These are phyloP conservation scores for Zosterops japonicus DNA, from an alignment of 2,113 vertebrate species.

Conservation along the genomic window DNA sequence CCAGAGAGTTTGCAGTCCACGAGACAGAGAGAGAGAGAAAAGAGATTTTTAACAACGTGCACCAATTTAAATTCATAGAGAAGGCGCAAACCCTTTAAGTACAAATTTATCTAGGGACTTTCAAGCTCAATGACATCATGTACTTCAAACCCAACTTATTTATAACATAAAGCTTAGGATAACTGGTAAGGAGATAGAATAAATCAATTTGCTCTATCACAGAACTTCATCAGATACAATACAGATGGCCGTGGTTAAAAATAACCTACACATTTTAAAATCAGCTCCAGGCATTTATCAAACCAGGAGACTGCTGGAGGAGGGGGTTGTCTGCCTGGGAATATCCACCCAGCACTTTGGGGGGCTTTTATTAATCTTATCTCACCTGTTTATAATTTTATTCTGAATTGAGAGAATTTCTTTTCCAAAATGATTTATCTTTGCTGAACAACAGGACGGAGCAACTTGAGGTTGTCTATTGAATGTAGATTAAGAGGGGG, in stretches of 20 bases:
- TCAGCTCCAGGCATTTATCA: slow-evolving; percentile 60
- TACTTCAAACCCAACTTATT: slow-evolving; percentile 57
- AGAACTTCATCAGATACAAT: slow-evolving; percentile 68
- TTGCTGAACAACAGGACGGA: neutral
- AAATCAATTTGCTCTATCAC: slow-evolving; percentile 67
- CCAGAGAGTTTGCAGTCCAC: neutral
- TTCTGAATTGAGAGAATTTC: neutral
- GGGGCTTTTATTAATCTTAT: slow-evolving; percentile 14
- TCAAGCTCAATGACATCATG: slow-evolving; percentile 62
- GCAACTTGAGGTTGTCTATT: neutral
- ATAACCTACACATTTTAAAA: slow-evolving; percentile 48
- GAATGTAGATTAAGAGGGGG: neutral
- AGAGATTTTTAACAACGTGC: neutral
- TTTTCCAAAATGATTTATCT: neutral
- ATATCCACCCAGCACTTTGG: neutral
- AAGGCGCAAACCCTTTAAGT: slow-evolving; percentile 37
- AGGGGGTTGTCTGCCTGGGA: slow-evolving; percentile 25
- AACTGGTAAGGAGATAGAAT: slow-evolving; percentile 57
- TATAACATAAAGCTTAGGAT: slow-evolving; percentile 63
- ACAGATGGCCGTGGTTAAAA: slow-evolving; percentile 64
- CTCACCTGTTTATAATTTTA: neutral
- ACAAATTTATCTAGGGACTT: slow-evolving; percentile 57
- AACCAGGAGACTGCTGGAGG: slow-evolving; percentile 10
- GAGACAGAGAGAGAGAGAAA: neutral
- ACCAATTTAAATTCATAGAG: slow-evolving; percentile 39